Evolutionary conservation across 2,888 invertebrate genomes (phyloP).

Genomic region (Spialia ferax): DNA sequence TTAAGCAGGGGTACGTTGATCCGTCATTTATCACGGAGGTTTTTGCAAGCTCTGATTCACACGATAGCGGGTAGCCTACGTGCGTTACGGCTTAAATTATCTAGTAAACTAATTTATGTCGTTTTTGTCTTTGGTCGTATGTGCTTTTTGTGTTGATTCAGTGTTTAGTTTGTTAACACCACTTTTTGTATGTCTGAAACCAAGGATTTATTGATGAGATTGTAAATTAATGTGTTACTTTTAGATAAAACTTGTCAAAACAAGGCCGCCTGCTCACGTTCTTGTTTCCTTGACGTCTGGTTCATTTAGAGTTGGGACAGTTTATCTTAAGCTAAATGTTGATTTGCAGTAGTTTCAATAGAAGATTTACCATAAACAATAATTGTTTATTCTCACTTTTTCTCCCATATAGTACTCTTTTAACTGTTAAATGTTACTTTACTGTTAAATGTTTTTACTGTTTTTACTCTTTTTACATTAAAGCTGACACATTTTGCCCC

Average conservation of each 20-base stretch:
- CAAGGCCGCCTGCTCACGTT: no score
- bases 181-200: neutral
- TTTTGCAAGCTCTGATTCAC: conserved; percentile 13
- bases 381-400: no score
- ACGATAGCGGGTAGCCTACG: neutral
- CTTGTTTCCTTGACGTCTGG: no score
- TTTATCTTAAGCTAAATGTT: no score
- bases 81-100: conserved; percentile 5
- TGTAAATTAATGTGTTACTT: neutral
- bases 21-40: conserved; percentile 10
- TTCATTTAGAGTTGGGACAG: no score
- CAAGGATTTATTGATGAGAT: neutral
- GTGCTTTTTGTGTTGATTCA: neutral
- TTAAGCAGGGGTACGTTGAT: conserved; percentile 26
- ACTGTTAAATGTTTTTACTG: no score
- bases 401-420: no score
- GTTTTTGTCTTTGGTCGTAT: neutral
- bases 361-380: no score
- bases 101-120: conserved; percentile 10
- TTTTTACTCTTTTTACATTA: neutral
- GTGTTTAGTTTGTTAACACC: neutral
- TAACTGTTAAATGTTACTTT: no score
- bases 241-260: neutral
- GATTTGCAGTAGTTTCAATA: no score
- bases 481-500: neutral